Evolutionary conservation across 2,888 invertebrate genomes (phyloP).

Genomic region (Tribolium freemani): DNA sequence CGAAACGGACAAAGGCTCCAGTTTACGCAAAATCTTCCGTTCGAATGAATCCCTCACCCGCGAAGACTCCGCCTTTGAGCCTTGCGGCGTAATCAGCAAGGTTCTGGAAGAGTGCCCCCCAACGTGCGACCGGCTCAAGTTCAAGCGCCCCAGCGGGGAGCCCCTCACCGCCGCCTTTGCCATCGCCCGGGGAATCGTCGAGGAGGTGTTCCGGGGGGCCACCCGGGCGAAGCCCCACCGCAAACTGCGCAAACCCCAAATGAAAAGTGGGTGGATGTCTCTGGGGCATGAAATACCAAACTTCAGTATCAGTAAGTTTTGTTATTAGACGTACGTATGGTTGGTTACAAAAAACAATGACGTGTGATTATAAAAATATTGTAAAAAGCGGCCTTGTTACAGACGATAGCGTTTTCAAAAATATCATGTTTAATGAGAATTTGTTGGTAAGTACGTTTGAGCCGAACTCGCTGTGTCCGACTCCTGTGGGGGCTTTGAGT

Average conservation of each 20-base stretch:
- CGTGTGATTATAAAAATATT: background rate
- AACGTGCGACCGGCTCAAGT: background rate
- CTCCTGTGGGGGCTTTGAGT: conserved; percentile 64
- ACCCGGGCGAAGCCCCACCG: background rate
- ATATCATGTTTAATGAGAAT: conserved; percentile 72
- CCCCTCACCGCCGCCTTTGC: background rate
- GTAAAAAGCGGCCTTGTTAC: background rate
- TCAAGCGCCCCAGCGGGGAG: background rate
- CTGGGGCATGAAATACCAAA: conserved; percentile 54
- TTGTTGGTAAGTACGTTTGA: conserved; percentile 71
- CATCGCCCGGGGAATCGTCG: background rate
- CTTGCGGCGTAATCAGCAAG: background rate
- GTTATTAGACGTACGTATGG: background rate
- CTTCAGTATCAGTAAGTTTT: conserved; percentile 58
- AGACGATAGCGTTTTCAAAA: conserved; percentile 70
- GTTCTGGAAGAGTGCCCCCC: background rate
- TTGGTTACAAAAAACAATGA: background rate
- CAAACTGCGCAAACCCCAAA: conserved; percentile 1
- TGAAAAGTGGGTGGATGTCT: conserved; percentile 42
- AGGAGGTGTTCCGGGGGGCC: background rate
- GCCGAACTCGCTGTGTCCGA: conserved; percentile 48
- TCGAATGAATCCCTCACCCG: background rate
- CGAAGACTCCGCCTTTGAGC: background rate
- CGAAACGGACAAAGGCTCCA: background rate
- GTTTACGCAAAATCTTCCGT: background rate